Evolutionary conservation across 2,888 invertebrate genomes (phyloP), one percentile per base, ranked within the genome.

Genomic region (Ectemnius continuus): DNA sequence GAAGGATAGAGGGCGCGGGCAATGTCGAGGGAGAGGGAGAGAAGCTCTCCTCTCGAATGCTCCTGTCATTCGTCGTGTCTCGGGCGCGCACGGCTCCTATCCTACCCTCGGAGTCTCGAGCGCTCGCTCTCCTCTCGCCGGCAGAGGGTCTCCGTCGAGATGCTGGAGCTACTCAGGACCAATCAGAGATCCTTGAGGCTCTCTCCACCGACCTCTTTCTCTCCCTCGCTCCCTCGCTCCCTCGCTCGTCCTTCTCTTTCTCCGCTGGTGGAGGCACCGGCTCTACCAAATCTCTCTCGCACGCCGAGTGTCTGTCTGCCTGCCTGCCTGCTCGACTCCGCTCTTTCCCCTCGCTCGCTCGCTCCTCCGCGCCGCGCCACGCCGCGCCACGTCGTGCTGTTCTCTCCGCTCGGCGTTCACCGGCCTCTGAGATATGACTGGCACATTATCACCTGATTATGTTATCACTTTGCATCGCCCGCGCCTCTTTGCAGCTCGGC

Each of bases 361-460:
- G 8, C n/a, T n/a, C n/a, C n/a, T n/a, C 36, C 11, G 36, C 36
- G 36, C 36, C 14, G 2, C 20, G 18, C 14, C 23, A 16, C 23
- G 23, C 23, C 36, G 0, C 36, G 8, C 36, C 11, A 1, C 36
- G 36, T 8, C 28, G 1, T 13, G 18, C 5, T 14, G 28, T 16
- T 60, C 67, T 59, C 2, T 56, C 64, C 64, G 26, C 56, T 36
- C 58, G 45, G 45, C 18, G 45, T 18, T 20, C 47, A 13, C 26
- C 47, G 47, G 63, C 61, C 59, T 65, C 16, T 86, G 87, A 89
- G 86, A 88, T 88, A 89, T 87, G 85, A 85, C 82, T 82, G 80
- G 75, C 84, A 84, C 88, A 88, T 88, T 88, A 88, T 88, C 88
- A 87, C 88, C 88, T 88, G 89, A 89, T 89, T 88, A 88, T 87